phyloP scores from a whole-genome alignment of 2,113 vertebrate genomes.

The Antennarius striatus region DNA sequence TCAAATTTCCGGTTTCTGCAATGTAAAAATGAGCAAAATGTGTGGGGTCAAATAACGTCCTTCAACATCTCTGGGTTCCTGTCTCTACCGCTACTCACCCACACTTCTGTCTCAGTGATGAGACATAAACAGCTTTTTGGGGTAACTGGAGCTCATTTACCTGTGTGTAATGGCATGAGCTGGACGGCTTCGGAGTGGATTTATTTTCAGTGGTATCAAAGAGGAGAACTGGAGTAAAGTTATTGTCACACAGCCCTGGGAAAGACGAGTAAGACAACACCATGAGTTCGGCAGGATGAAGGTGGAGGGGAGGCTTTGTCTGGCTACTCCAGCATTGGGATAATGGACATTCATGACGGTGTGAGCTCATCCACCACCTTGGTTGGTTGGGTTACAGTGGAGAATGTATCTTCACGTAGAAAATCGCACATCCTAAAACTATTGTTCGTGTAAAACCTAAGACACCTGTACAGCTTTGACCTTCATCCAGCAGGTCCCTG shows the following conservation, averaged over 20 bases:
- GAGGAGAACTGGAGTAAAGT: conserved; percentile 71
- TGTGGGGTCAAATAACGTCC: conserved; percentile 55
- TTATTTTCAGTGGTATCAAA: conserved; percentile 64
- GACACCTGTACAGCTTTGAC: no score
- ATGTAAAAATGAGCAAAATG: conserved; percentile 68
- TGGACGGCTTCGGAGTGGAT: conserved; percentile 53
- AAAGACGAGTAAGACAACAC: conserved; percentile 69
- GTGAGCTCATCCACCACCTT: conserved; percentile 61
- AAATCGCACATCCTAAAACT: no score
- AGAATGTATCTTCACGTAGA: no score
- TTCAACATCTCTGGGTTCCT: conserved; percentile 45
- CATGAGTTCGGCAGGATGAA: conserved; percentile 61
- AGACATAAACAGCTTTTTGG: conserved; percentile 59
- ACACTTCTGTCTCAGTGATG: conserved; percentile 21
- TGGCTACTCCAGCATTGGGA: conserved; percentile 50
- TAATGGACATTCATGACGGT: conserved; percentile 60
- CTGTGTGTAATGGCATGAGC: conserved; percentile 33
- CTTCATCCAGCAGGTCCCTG: no score
- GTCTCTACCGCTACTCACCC: conserved; percentile 12
- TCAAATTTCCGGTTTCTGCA: conserved; percentile 69
- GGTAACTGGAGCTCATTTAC: conserved; percentile 68
- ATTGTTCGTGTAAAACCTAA: no score
- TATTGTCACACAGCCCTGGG: conserved; percentile 66
- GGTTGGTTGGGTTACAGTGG: no score
- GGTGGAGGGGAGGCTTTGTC: conserved; percentile 58